These are phyloP conservation scores for Siniperca undulata DNA, from an alignment of 2,797 vertebrate species.

Conservation along the genomic window DNA sequence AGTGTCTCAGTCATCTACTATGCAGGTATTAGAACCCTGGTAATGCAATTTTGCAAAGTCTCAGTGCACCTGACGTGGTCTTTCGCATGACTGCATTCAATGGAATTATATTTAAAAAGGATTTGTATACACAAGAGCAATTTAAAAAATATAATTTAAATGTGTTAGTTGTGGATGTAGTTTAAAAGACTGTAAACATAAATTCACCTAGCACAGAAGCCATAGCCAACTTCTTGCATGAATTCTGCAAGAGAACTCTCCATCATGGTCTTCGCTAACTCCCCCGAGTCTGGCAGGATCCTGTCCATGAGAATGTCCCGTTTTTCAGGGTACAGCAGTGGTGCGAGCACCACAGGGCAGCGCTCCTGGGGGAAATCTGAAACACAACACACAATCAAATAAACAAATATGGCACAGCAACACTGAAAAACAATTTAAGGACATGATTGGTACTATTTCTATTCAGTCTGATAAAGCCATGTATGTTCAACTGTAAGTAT, in stretches of 20 bases:
- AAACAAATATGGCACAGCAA: background rate
- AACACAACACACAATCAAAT: slow-evolving; percentile 26
- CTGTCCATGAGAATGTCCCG: slow-evolving; percentile 99
- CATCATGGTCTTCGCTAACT: slow-evolving; percentile 99
- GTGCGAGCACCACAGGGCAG: slow-evolving; percentile 99
- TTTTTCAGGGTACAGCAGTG: slow-evolving; percentile 99
- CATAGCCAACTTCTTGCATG: slow-evolving; percentile 99
- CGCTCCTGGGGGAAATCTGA: slow-evolving; percentile 99
- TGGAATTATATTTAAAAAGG: background rate
- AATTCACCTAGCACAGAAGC: slow-evolving; percentile 96
- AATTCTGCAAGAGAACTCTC: slow-evolving; percentile 99
- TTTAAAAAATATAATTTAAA: background rate
- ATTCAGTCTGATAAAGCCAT: background rate
- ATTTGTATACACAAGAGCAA: background rate
- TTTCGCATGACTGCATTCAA: background rate
- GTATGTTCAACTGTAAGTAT: background rate
- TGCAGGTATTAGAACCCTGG: background rate
- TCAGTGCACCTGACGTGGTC: too few species aligned
- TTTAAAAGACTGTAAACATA: background rate
- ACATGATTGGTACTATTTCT: background rate
- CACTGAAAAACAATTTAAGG: background rate
- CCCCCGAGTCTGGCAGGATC: slow-evolving; percentile 99
- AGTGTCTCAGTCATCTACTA: background rate
- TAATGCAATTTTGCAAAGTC: background rate
- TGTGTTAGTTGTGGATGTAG: background rate